Conservation (phyloP, 1,140 invertebrate species). For the Macrobrachium rosenbergii region DNA sequence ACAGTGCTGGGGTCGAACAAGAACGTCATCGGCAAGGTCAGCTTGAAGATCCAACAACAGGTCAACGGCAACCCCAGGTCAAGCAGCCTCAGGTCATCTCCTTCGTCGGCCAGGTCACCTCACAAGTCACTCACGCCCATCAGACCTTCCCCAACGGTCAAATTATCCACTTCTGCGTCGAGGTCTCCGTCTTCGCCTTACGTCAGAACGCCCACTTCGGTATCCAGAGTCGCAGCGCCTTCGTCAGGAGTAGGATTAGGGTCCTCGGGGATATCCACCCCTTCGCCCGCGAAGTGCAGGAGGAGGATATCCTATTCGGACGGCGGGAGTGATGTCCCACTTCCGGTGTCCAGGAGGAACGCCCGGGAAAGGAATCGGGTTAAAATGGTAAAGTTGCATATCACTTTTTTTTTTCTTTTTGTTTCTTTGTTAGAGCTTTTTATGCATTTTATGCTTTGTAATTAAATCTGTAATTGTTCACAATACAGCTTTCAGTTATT, state of each 20-base stretch:
- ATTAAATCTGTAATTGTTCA: not conserved
- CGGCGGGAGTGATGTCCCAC: not conserved
- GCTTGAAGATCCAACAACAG: not conserved
- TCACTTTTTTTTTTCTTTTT: no score
- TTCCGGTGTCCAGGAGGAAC: constrained; percentile 72
- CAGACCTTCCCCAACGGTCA: constrained; percentile 45
- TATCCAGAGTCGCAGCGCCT: not conserved
- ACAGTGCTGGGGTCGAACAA: not conserved
- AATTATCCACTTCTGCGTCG: constrained; percentile 16
- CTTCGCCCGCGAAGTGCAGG: constrained; percentile 46
- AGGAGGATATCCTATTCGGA: constrained; percentile 51
- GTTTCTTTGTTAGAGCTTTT: not conserved
- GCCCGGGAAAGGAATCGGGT: constrained; percentile 74
- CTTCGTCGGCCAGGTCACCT: constrained; percentile 22
- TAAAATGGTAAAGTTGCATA: constrained; percentile 67
- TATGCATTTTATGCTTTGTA: not conserved
- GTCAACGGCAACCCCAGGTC: not conserved
- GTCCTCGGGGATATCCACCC: not conserved
- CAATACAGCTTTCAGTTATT: no score
- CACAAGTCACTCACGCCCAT: constrained; percentile 43
- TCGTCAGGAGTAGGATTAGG: not conserved
- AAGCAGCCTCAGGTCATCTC: constrained; percentile 7
- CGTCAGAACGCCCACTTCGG: constrained; percentile 45
- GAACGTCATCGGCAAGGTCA: constrained; percentile 14
- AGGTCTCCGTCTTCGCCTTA: not conserved